Base-by-base conservation (phyloP, 2,888 invertebrate species). In the Ditula angustiorana region DNA sequence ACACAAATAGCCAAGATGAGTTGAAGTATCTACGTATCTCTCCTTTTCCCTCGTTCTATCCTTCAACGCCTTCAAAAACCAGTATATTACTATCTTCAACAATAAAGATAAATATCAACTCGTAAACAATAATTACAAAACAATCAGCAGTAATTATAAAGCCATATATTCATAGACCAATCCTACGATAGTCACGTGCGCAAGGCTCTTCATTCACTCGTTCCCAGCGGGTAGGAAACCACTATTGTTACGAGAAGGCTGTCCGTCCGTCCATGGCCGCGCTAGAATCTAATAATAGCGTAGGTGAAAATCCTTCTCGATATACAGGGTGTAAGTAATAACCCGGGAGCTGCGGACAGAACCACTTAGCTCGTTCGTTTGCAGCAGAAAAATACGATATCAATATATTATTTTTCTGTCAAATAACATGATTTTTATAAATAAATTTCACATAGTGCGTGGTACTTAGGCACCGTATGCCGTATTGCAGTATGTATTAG, bases 221-320 rank as follows among this genome's bases (percentile, higher is more conserved):
- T 63, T 63, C 58, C 63, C 63, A 63, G 19, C 30, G 56, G 61
- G 58, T 63, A 63, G 44, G 52, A 63, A 58, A 52, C 30, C 5
- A 16, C 63, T 23, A 63, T 63, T 63, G 63, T 63, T 63, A 24
- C 16, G n/a, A 23, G 44, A 52, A 62, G 57, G 52, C 63, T 58
- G 50, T 7, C n/a, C 2, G 50, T 7, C n/a, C 2, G 16, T 7
- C 50, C 49, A 57, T 33, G 62, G 57, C 19, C 37, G 46, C 10
- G n/a, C 23, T 41, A 24, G 16, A 41, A 26, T 50, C n/a, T 57
- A 44, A 50, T 63, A 30, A 49, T 24, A 41, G 50, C 52, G 41
- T 23, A 46, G 10, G 2, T 8, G 4, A 30, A 10, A 30, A 8
- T 30, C 30, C 30, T 30, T 30, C 30, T 2, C 10, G 30, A 10